Base-by-base conservation (phyloP, 1,140 invertebrate genomes). In the Ostrea denselamellosa region DNA sequence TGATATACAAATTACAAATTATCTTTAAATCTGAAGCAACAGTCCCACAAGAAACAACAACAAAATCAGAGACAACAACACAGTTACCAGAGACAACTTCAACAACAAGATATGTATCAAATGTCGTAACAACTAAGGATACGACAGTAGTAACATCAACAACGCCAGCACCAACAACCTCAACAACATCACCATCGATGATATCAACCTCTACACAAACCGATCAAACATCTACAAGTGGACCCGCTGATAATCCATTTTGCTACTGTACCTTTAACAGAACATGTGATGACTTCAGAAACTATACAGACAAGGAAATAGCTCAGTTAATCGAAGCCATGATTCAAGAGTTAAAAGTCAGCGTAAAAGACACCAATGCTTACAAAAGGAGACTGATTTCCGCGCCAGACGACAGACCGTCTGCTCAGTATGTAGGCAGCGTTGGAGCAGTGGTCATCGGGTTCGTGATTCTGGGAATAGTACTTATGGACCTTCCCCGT, bases 381-480 rank as follows among this genome's bases (percentile, higher is more conserved):
- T 88, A 88, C 53, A 88, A 82, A 54, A 85, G 89, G 54, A 85
- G 83, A 71, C 44, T 88, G 25, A 87, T 62, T 14, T 88, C 87
- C 56, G 87, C 85, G 10, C 87, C 89, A 2, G 89, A 90, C 53
- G 51, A 90, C 22, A 44, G 89, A 22, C 83, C 85, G 19, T 88
- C 87, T 34, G 89, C 89, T 34, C 58, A 90, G 65, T 85, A 85
- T 8, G 85, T 88, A 14, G 89, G 89, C 8, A 86, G 88, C n/a
- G 86, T 90, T n/a, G 89, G 89, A 0, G 86, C 85, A 17, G 65
- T 85, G 52, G 86, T 89, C 28, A 54, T 89, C 22, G 65, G 68
- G 12, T 25, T 77, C 9, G 68, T 77, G 2, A 77, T 77, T 28
- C 25, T 77, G 5, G 68, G 68, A 25, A 77, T 77, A 25, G 68